These are phyloP conservation scores for Nothoprocta pentlandii DNA, from an alignment of 2,113 vertebrate species.

Conservation along the genomic window DNA sequence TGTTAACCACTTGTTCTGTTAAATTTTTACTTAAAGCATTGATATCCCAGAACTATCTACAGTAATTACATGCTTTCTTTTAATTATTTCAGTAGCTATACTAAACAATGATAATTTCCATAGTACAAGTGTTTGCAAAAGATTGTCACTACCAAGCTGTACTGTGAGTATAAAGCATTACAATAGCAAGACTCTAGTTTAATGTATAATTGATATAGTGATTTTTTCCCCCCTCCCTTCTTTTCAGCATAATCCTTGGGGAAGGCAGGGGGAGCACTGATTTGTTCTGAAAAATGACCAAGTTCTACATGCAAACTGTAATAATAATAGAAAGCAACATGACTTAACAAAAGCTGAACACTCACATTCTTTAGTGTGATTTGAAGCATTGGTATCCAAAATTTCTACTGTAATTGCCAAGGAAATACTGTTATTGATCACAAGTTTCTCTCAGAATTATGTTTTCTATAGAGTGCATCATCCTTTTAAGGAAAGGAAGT, in stretches of 20 bases:
- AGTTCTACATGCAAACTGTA: background rate
- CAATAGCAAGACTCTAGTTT: background rate
- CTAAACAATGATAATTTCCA: background rate
- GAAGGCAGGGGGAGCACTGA: background rate
- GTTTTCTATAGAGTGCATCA: background rate
- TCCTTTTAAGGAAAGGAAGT: background rate
- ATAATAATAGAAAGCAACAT: background rate
- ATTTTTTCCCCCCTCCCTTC: background rate
- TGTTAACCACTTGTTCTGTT: background rate
- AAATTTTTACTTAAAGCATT: background rate
- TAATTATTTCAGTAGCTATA: background rate
- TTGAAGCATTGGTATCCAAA: background rate
- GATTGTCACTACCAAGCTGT: background rate
- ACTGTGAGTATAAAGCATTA: background rate
- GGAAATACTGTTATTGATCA: background rate
- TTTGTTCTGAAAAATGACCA: background rate
- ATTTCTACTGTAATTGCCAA: slow-evolving; percentile 2
- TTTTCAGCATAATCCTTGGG: background rate
- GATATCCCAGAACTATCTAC: background rate
- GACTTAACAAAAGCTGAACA: background rate
- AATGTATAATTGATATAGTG: background rate
- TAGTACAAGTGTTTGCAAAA: background rate
- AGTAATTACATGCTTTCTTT: background rate
- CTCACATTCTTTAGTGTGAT: background rate
- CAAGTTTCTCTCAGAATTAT: background rate